Evolutionary conservation across 2,888 invertebrate genomes (phyloP), one percentile per base, ranked within the genome.

Genomic region (Pocota personata): DNA sequence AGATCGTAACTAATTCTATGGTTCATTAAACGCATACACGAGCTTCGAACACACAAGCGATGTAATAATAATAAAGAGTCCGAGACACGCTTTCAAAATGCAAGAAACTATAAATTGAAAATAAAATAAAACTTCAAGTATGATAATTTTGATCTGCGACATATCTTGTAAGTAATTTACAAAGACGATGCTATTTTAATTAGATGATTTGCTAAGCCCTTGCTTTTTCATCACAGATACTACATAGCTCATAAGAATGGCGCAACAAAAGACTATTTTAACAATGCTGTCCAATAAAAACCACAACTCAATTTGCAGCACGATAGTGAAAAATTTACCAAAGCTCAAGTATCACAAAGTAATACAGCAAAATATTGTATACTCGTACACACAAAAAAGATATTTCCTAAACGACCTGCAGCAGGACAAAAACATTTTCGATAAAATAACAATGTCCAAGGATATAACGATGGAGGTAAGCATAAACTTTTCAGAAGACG

Each of bases 371-470:
- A 66, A 71, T 72, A 78, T 82, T 72, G 71, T 60, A 40, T 57
- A 30, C n/a, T n/a, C n/a, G n/a, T 32, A 67, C 48, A 10, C 4
- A 35, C 19, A 8, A 55, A 60, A 35, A 67, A 24, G 21, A 66
- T 50, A 55, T 52, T 48, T 66, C 27, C n/a, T 8, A 6, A 64
- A 75, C 62, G 64, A 75, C 79, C 32, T 76, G 69, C 19, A 14
- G 24, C 55, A 60, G 62, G 57, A 64, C 58, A 69, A 67, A 64
- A 83, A 78, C 60, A 73, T 77, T 83, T 67, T 60, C 83, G 52
- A 78, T 83, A 78, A 83, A 83, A 73, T 67, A 78, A 83, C 67
- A 73, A 78, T 78, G 78, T 78, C 83, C 83, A 66, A 66, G 66
- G 52, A 77, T 52, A 62, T 19, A 64, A 55, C 60, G 60, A 46